Percentiles rank a stretch among this genome's conserved stretches.
phyloP scores from a whole-genome alignment of 2,888 invertebrate species.

The Anorthoa munda region DNA sequence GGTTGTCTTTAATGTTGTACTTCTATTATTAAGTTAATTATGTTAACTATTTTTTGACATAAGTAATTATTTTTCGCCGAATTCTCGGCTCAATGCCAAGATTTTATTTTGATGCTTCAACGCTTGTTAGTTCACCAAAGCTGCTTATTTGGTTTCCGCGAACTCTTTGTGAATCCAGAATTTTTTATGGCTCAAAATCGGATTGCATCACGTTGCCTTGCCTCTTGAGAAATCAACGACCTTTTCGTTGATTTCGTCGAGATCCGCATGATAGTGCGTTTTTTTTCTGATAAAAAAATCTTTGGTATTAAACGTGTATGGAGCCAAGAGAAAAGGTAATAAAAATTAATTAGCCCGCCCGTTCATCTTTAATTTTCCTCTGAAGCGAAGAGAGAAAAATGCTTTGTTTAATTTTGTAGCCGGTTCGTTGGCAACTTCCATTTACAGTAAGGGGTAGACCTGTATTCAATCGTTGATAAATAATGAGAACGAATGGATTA shows the following conservation, averaged over 20 bases:
- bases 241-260: too few species aligned
- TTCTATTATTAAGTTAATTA: slow-evolving; percentile 4
- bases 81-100: neutral
- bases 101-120: neutral
- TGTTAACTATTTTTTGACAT: slow-evolving; percentile 2
- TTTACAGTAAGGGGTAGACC: neutral
- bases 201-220: slow-evolving; percentile 24
- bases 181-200: slow-evolving; percentile 10
- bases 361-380: slow-evolving; percentile 12
- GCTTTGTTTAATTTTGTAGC: slow-evolving; percentile 21
- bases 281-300: neutral
- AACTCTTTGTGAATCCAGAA: neutral
- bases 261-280: neutral
- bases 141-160: slow-evolving; percentile 1
- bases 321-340: slow-evolving; percentile 10
- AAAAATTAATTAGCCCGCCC: slow-evolving; percentile 16
- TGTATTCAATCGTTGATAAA: neutral
- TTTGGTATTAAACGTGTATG: neutral
- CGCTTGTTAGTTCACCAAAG: neutral
- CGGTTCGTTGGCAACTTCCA: slow-evolving; percentile 8
- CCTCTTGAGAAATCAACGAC: slow-evolving; percentile 39
- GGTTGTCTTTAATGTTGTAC: neutral
- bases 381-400: slow-evolving; percentile 14
- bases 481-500: neutral
- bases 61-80: neutral